phyloP scores from a whole-genome alignment of 2,797 vertebrate genomes.

The Squalus acanthias region DNA sequence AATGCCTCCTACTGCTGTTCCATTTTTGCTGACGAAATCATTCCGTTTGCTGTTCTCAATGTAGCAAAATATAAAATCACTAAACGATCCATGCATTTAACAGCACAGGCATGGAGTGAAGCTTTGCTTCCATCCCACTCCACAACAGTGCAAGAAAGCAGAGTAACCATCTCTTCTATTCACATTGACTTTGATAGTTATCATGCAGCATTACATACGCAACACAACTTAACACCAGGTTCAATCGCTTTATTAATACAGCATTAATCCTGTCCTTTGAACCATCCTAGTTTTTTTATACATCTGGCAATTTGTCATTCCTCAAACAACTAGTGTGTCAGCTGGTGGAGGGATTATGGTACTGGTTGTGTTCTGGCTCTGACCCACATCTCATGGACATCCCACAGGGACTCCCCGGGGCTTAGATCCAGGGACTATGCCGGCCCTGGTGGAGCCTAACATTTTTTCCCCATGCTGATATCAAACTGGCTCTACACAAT shows the following conservation, averaged over 20 bases:
- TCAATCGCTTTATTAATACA: not conserved
- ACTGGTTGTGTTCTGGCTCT: conserved; percentile 16
- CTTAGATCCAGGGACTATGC: conserved; percentile 15
- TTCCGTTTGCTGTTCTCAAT: not conserved
- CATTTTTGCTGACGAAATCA: not conserved
- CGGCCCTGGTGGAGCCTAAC: conserved; percentile 26
- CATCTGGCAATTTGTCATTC: conserved; percentile 18
- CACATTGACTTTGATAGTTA: not conserved
- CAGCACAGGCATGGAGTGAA: not conserved
- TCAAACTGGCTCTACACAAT: conserved; percentile 17
- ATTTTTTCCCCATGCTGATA: conserved; percentile 26
- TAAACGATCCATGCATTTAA: not conserved
- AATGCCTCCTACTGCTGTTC: not conserved
- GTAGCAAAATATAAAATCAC: not conserved
- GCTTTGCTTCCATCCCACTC: not conserved
- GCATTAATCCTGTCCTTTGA: conserved; percentile 17
- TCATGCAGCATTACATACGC: not conserved
- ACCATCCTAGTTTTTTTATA: not conserved
- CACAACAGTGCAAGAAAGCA: not conserved
- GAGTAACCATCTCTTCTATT: not conserved
- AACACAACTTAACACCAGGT: not conserved
- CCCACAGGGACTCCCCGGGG: conserved; percentile 3
- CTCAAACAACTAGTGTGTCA: conserved; percentile 11
- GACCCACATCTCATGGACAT: conserved; percentile 29
- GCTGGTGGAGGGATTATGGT: conserved; percentile 29